Base-by-base conservation (phyloP, 2,888 invertebrate genomes). In the Rhingia campestris region DNA sequence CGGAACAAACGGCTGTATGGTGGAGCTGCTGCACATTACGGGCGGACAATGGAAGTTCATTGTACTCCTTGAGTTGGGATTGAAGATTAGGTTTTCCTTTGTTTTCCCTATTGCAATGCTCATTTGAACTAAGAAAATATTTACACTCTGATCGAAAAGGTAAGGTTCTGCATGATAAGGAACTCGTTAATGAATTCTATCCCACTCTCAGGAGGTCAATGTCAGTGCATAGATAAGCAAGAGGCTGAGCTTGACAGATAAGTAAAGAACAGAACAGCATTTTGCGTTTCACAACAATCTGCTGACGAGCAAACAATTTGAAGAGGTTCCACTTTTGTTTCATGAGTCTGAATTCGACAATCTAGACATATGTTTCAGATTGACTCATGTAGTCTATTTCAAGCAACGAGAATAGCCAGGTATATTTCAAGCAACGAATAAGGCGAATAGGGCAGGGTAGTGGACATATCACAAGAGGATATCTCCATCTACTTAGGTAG, bases 41-140 rank as follows among this genome's bases (percentile, higher is more conserved):
- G 63, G 45, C 61, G 47, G 10, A 30, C 9, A 59, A 47, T 58
- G 12, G 9, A 32, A 58, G 75, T 70, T 81, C 69, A 70, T 70
- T 81, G 67, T 53, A 70, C 75, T 64, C 22, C 4, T 35, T 14
- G 41, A 4, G 14, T 33, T 5, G 33, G 35, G 22, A 22, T 22
- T 22, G 22, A 22, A 22, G 22, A 22, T 22, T 22, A 2, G 53
- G 41, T 43, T 43, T 33, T 6, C 30, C 32, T 47, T 53, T 12
- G 41, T 32, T 32, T 6, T 30, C 49, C 22, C 22, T 22, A 2
- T 22, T 22, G 22, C 22, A 22, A 22, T 30, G 12, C 9, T 33
- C 4, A 14, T 39, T 64, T n/a, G 51, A 41, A n/a, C 47, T 33
- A 9, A 47, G 33, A 10, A 33, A 47, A 14, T 47, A 12, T 61